Evolutionary conservation across 2,888 invertebrate genomes (phyloP).

Genomic region (Deladenus siricidicola): DNA sequence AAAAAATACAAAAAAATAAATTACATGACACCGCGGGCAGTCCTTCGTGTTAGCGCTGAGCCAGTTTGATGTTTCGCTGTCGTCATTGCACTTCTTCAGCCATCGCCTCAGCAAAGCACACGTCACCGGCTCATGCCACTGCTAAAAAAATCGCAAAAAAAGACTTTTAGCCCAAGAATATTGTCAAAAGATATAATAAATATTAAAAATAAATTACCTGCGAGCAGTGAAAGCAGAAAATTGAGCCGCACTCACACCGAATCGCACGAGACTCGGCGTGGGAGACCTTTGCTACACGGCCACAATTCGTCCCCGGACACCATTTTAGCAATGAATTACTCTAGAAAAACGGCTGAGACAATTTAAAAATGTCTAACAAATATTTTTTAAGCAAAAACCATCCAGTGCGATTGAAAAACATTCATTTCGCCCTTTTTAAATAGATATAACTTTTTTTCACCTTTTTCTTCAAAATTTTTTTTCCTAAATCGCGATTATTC

Average conservation of each 20-base stretch:
- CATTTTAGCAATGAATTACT: constrained; percentile 90
- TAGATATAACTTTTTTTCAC: no score
- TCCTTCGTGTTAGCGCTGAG: constrained; percentile 98
- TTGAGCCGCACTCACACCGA: constrained; percentile 85
- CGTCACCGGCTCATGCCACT: constrained; percentile 96
- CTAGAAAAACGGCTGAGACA: no score
- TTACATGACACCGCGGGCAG: constrained; percentile 86
- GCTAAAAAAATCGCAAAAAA: constrained; percentile 32
- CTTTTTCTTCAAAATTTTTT: no score
- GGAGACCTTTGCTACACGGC: constrained; percentile 73
- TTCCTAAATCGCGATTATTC: no score
- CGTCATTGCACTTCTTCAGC: constrained; percentile 98
- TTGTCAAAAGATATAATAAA: no score
- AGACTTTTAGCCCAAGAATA: no score
- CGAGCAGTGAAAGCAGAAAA: constrained; percentile 66
- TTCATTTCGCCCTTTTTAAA: no score
- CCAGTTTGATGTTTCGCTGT: constrained; percentile 98
- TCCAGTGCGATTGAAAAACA: no score
- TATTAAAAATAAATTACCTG: constrained; percentile 13
- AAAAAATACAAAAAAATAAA: no score
- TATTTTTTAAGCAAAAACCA: no score
- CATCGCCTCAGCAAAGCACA: constrained; percentile 80
- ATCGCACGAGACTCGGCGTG: constrained; percentile 75
- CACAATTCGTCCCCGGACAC: constrained; percentile 97
- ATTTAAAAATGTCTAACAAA: no score